Evolutionary conservation across 2,113 vertebrate genomes (phyloP).

Genomic region (Lophotis ruficrista): DNA sequence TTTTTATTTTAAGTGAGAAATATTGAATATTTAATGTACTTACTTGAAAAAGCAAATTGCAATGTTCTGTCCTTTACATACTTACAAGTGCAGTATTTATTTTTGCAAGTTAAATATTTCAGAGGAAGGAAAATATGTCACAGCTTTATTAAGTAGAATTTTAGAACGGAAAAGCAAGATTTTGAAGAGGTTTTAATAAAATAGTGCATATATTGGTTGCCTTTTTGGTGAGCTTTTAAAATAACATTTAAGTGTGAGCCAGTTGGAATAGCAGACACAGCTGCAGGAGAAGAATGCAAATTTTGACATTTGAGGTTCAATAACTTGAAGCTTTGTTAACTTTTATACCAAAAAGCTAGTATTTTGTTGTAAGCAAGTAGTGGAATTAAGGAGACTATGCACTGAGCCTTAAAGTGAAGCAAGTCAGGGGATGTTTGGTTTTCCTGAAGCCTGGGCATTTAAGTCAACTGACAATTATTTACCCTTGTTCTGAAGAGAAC

Average conservation of each 20-base stretch:
- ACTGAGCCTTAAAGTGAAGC: background rate
- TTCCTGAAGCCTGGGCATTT: background rate
- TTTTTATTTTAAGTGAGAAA: constrained; percentile 4
- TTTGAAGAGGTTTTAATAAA: background rate
- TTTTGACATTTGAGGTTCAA: constrained; percentile 27
- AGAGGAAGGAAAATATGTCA: background rate
- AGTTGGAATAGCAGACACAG: background rate
- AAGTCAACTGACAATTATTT: background rate
- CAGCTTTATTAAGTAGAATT: background rate
- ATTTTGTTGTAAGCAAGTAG: background rate
- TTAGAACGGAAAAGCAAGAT: background rate
- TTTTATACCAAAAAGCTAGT: background rate
- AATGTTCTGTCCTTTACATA: background rate
- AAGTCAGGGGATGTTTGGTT: background rate
- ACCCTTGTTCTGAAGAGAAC: background rate
- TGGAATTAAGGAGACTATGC: background rate
- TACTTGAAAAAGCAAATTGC: background rate
- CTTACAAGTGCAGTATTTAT: background rate
- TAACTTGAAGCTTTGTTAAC: constrained; percentile 33
- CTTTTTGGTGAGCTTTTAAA: background rate
- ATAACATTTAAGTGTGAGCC: background rate
- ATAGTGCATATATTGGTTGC: background rate
- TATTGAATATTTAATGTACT: background rate
- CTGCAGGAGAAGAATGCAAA: constrained; percentile 35
- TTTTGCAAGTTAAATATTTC: background rate